Evolutionary conservation across 1,140 invertebrate genomes (phyloP), one percentile per base, ranked within the genome.

Genomic region (Trichoplusia ni): DNA sequence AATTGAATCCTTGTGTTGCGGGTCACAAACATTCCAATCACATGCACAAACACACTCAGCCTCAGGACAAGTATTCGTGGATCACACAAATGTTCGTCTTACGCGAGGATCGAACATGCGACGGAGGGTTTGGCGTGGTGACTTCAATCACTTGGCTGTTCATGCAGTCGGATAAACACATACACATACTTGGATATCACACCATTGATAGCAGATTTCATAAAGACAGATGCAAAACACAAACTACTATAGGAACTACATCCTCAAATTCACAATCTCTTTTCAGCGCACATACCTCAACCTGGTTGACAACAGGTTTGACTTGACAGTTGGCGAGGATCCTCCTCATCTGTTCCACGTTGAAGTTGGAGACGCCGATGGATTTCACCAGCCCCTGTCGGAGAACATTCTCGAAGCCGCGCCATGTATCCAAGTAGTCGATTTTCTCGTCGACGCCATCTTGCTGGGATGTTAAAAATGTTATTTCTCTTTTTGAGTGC

Each of bases 351-450:
- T 98, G 97, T 47, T 94, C 88, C 13, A 92, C 92, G 77, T 96
- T 98, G 78, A 98, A 98, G 81, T 98, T 98, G 14, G 96, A 98
- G 0, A 98, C 79, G 2, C 97, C 97, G 65, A 98, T 97, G 18
- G 94, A 93, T 69, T 93, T 95, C 0, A 92, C 90, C 4, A 96
- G 84, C 0, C 96, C 96, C 67, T 93, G 91, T 25, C 93, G 84
- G 0, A 94, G 90, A 62, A 94, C 93, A 11, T 91, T 82, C 84
- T 97, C 97, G 92, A 98, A 94, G 0, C 91, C 94, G 54, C 93
- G 92, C 94, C 94, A 96, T 1, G 95, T 94, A 14, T 86, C 83
- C 29, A 89, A n/a, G 49, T 85, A 87, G 58, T 89, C 86, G 4
- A 89, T 86, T 25, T 85, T 84, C 53, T 84, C 82, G 27, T 89